These are phyloP conservation scores for Spondyliosoma cantharus DNA, from an alignment of 2,797 vertebrate genomes.

Conservation along the genomic window DNA sequence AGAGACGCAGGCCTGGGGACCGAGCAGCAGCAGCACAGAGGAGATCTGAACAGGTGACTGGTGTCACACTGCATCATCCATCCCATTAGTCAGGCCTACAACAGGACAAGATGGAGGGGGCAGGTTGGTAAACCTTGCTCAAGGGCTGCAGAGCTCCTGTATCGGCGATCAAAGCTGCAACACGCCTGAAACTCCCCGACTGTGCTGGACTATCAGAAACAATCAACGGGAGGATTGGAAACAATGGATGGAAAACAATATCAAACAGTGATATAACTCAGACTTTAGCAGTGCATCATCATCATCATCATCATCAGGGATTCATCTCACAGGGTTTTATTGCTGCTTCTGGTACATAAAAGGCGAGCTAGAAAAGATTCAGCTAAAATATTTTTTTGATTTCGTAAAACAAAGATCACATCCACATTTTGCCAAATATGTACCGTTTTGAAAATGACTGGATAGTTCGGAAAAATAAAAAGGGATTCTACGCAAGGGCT, in stretches of 20 bases:
- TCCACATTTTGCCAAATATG: neutral
- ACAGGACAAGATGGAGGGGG: neutral
- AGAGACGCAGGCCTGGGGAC: neutral
- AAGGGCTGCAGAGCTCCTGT: conserved; percentile 36
- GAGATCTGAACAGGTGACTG: conserved; percentile 32
- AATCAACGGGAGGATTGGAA: conserved; percentile 5
- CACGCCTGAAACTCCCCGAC: neutral
- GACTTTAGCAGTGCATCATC: neutral
- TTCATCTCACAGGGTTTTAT: neutral
- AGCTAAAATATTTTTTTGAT: neutral
- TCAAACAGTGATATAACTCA: neutral
- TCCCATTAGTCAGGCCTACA: conserved; percentile 39
- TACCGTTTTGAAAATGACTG: neutral
- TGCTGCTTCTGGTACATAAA: neutral
- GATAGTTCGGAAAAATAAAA: too few species aligned
- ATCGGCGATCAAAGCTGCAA: conserved; percentile 6
- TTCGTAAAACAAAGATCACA: neutral
- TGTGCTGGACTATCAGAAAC: neutral
- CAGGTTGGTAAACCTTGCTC: conserved; percentile 20
- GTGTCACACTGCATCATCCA: conserved; percentile 39
- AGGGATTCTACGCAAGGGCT: neutral
- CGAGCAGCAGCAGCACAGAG: neutral
- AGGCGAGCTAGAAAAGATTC: neutral
- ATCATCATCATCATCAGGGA: neutral
- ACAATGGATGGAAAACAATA: conserved; percentile 11